These are phyloP conservation scores for Artemia sp. DNA, from an alignment of 2,888 invertebrate species.

Conservation along the genomic window DNA sequence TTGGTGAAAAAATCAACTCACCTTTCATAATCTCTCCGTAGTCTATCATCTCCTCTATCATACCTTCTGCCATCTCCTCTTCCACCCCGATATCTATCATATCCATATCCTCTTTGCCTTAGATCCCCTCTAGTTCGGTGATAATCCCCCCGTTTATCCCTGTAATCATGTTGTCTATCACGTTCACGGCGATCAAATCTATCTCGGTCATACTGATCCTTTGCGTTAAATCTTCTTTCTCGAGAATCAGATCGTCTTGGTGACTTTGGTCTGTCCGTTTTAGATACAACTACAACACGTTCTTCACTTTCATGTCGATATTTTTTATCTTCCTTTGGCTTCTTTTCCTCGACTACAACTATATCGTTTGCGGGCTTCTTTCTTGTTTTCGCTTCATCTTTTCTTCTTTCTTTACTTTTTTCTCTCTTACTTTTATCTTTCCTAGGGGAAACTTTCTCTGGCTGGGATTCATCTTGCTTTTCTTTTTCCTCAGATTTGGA, in stretches of 20 bases:
- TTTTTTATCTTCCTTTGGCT: not conserved
- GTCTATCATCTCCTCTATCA: constrained; percentile 25
- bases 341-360: not conserved
- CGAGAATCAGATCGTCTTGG: constrained; percentile 3
- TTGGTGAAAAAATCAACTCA: too few relatives aligned
- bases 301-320: not conserved
- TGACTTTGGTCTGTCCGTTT: not conserved
- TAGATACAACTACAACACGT: not conserved
- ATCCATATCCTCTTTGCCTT: constrained; percentile 19
- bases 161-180: not conserved
- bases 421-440: constrained; percentile 29
- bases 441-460: constrained; percentile 33
- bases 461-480: constrained; percentile 24
- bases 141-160: not conserved
- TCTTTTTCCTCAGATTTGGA: constrained; percentile 23
- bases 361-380: not conserved
- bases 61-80: constrained; percentile 20
- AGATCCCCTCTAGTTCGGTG: constrained; percentile 16
- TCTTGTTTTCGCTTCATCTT: not conserved
- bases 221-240: not conserved
- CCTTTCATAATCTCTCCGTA: constrained; percentile 23
- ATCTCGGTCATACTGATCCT: not conserved
- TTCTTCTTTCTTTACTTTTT: constrained; percentile 28
- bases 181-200: not conserved
- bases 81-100: not conserved